Conservation (phyloP, 2,113 vertebrate species). For the Symphodus melops region DNA sequence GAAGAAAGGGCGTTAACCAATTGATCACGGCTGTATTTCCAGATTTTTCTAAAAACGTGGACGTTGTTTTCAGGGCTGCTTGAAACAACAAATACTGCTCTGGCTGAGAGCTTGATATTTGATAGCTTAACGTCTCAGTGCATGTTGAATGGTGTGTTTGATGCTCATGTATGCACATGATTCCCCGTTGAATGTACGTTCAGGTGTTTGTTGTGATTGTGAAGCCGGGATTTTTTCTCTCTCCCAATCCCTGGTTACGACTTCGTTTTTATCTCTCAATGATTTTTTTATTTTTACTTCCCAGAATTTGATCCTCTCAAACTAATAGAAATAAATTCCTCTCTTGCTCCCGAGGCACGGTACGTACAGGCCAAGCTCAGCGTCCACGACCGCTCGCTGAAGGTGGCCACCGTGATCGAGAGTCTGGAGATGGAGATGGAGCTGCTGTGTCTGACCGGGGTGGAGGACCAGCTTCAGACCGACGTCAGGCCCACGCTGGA, state of each 20-base stretch:
- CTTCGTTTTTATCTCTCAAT: background rate
- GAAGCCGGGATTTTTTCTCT: background rate
- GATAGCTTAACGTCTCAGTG: background rate
- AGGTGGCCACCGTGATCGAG: slow-evolving; percentile 96
- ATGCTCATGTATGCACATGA: background rate
- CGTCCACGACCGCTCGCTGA: slow-evolving; percentile 95
- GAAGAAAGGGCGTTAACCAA: slow-evolving; percentile 49
- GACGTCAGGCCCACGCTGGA: slow-evolving; percentile 96
- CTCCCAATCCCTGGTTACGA: background rate
- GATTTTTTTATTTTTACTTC: slow-evolving; percentile 5
- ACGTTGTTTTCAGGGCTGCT: background rate
- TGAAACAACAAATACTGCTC: slow-evolving; percentile 11
- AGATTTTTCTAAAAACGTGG: slow-evolving; percentile 4
- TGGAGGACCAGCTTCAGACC: slow-evolving; percentile 95
- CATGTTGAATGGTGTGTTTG: background rate
- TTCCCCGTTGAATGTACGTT: background rate
- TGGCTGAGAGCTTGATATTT: background rate
- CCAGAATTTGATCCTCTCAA: too few relatives aligned
- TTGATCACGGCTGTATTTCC: slow-evolving; percentile 34
- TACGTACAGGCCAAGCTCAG: slow-evolving; percentile 97
- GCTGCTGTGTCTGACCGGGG: slow-evolving; percentile 94
- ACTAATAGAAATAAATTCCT: background rate
- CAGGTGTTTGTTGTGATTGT: too few relatives aligned
- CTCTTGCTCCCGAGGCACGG: slow-evolving; percentile 84
- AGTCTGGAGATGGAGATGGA: slow-evolving; percentile 99